phyloP scores from a whole-genome alignment of 2,888 invertebrate genomes.

The Tachystola acroxantha region DNA sequence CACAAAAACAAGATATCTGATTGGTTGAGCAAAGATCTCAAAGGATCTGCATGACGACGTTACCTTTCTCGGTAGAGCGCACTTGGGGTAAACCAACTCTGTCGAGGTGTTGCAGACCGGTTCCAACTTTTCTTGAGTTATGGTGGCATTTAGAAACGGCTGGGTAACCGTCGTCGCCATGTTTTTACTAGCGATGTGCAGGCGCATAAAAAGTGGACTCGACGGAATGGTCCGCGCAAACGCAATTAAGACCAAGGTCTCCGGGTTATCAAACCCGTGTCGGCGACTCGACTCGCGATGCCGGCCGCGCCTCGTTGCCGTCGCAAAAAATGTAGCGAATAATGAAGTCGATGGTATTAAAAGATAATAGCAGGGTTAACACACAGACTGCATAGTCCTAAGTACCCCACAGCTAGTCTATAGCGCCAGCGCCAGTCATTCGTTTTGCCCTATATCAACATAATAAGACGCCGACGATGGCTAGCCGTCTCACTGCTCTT shows the following conservation, averaged over 20 bases:
- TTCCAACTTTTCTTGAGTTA: slow-evolving; percentile 44
- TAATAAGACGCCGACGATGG: slow-evolving; percentile 22
- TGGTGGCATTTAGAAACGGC: slow-evolving; percentile 52
- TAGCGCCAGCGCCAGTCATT: slow-evolving; percentile 28
- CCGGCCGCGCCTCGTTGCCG: slow-evolving; percentile 60
- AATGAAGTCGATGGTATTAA: slow-evolving; percentile 74
- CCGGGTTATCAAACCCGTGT: slow-evolving; percentile 76
- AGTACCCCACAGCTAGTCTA: slow-evolving; percentile 38
- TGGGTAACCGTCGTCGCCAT: slow-evolving; percentile 53
- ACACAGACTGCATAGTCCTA: slow-evolving; percentile 54
- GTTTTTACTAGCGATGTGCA: slow-evolving; percentile 75
- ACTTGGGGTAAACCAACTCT: slow-evolving; percentile 48
- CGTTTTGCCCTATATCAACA: slow-evolving; percentile 29
- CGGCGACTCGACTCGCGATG: slow-evolving; percentile 61
- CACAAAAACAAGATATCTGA: slow-evolving; percentile 36
- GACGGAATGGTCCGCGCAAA: slow-evolving; percentile 71
- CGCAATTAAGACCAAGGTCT: slow-evolving; percentile 79
- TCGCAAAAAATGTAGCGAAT: slow-evolving; percentile 73
- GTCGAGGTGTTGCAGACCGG: slow-evolving; percentile 40
- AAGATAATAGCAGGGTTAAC: slow-evolving; percentile 68
- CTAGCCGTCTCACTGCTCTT: slow-evolving; percentile 16
- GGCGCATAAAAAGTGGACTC: slow-evolving; percentile 75
- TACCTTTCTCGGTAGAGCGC: slow-evolving; percentile 54
- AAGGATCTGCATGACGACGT: slow-evolving; percentile 42
- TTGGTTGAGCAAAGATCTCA: slow-evolving; percentile 47